Conservation (phyloP, 2,888 invertebrate species). For the Chymomyza amoena region DNA sequence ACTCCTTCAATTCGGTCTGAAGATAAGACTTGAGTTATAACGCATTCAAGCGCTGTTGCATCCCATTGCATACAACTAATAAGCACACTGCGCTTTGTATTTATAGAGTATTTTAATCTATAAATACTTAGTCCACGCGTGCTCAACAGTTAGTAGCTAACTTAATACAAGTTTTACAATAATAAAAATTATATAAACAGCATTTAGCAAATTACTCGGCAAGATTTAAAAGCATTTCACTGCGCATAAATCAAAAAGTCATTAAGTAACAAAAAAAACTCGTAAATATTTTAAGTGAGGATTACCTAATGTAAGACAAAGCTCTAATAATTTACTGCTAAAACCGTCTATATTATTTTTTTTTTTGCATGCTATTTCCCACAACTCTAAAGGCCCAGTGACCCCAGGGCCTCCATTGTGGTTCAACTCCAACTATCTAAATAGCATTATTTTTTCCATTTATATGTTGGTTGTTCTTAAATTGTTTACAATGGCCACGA, state of each 20-base stretch:
- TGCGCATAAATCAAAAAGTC: background rate
- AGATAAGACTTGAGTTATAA: background rate
- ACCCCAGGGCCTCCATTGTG: background rate
- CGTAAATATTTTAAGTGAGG: background rate
- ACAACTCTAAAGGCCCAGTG: background rate
- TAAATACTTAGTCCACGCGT: background rate
- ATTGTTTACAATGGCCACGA: conserved; percentile 60
- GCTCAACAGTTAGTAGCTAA: background rate
- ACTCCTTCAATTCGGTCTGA: too few species aligned
- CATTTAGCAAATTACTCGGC: background rate
- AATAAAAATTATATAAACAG: background rate
- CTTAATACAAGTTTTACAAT: background rate
- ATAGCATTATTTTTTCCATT: background rate
- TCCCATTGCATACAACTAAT: background rate
- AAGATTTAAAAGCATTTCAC: too few species aligned
- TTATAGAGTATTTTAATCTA: background rate
- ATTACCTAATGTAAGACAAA: too few species aligned
- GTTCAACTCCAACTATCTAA: background rate
- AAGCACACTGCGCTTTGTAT: background rate
- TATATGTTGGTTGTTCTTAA: conserved; percentile 30
- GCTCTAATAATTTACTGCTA: background rate
- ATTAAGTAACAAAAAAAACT: background rate
- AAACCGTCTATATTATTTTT: background rate
- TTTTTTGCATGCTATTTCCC: background rate
- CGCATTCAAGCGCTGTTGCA: background rate